These are phyloP conservation scores for Merodon equestris DNA, from an alignment of 2,888 invertebrate species.

Conservation along the genomic window DNA sequence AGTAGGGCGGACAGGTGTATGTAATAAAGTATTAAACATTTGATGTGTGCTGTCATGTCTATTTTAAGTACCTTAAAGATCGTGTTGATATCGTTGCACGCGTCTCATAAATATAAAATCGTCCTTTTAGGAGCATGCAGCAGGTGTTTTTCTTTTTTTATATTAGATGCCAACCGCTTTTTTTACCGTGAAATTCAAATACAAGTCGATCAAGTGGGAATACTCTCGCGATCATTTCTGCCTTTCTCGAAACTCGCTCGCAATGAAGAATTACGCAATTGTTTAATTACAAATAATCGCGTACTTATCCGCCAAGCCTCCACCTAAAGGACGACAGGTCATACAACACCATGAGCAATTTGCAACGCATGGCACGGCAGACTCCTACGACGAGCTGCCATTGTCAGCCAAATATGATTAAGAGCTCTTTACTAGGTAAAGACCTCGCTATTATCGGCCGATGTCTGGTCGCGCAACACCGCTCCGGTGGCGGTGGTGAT, in stretches of 20 bases:
- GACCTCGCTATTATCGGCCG: conserved; percentile 52
- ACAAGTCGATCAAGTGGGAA: too few relatives aligned
- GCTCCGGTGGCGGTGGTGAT: conserved; percentile 18
- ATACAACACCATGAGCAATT: conserved; percentile 47
- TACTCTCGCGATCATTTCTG: too few relatives aligned
- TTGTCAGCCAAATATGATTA: conserved; percentile 54
- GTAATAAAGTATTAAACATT: too few relatives aligned
- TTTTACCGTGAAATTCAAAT: too few relatives aligned
- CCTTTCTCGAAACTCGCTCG: conserved; percentile 14
- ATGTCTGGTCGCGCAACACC: conserved; percentile 1
- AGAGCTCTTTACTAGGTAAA: conserved; percentile 65
- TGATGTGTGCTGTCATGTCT: too few relatives aligned
- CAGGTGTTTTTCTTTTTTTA: too few relatives aligned
- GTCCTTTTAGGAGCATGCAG: too few relatives aligned
- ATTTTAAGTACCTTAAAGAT: too few relatives aligned
- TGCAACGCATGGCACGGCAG: conserved; percentile 54
- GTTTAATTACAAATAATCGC: conserved; percentile 55
- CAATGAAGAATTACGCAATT: conserved; percentile 61
- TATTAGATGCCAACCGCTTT: too few relatives aligned
- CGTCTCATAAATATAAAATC: conserved; percentile 3
- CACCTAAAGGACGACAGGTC: conserved; percentile 44
- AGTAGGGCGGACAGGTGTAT: too few relatives aligned
- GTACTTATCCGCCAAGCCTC: conserved; percentile 32
- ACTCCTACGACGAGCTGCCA: conserved; percentile 44
- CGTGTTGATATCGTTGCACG: neutral